Evolutionary conservation across 35 echinoderm and acorn worm genomes (phyloP).

Genomic region (Patiria miniata): DNA sequence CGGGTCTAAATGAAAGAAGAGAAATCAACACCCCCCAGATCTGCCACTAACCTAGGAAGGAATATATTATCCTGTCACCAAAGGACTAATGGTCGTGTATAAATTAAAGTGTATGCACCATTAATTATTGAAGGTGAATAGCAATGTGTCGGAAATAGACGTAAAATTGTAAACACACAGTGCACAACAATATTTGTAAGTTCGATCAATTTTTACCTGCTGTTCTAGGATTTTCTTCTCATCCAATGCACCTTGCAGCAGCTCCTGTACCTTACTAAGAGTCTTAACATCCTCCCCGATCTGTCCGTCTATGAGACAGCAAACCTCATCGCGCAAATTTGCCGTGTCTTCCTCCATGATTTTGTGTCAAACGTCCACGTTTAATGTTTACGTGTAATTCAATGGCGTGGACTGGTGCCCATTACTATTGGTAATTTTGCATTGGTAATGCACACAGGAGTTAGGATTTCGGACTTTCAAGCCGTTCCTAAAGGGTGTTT

Average conservation of each 20-base stretch:
- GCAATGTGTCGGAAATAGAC: background rate
- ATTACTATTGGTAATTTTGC: too few species aligned
- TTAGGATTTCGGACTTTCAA: too few species aligned
- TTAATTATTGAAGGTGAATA: too few species aligned
- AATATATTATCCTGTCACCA: too few species aligned
- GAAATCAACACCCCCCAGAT: too few species aligned
- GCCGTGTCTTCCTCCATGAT: background rate
- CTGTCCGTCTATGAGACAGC: constrained; percentile 42
- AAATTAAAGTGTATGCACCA: too few species aligned
- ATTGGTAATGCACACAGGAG: too few species aligned
- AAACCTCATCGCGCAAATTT: background rate
- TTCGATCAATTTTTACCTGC: constrained; percentile 28
- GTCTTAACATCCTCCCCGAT: constrained; percentile 63
- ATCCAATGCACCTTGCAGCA: constrained; percentile 47
- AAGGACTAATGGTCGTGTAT: too few species aligned
- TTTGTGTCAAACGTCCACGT: background rate
- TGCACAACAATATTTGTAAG: background rate
- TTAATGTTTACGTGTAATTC: background rate
- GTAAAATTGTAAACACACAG: background rate
- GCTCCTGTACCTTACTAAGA: constrained; percentile 32
- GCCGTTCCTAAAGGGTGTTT: too few species aligned
- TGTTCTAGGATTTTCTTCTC: constrained; percentile 46
- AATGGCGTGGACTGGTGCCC: too few species aligned
- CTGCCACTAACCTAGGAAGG: too few species aligned
- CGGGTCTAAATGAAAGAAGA: too few species aligned